These are phyloP conservation scores for Leucopternis melanops DNA, from an alignment of 2,113 vertebrate species.

Conservation along the genomic window DNA sequence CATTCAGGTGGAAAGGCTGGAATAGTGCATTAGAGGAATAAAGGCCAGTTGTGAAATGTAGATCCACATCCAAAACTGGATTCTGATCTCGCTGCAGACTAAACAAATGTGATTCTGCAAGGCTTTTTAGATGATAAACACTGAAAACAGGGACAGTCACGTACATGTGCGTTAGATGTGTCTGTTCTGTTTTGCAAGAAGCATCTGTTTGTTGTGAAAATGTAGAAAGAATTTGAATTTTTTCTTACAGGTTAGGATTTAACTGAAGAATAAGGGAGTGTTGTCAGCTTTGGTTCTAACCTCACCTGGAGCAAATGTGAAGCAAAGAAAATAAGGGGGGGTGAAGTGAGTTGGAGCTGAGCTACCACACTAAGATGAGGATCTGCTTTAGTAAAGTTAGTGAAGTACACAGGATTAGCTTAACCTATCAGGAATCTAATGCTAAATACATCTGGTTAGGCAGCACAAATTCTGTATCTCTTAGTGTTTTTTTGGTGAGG, in stretches of 20 bases:
- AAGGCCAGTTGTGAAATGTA: neutral
- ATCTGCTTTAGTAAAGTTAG: neutral
- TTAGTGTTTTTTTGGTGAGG: neutral
- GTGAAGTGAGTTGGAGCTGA: neutral
- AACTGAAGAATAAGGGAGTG: neutral
- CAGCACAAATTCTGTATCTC: neutral
- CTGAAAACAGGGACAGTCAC: neutral
- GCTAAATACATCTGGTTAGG: neutral
- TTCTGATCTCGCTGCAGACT: neutral
- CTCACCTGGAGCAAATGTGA: neutral
- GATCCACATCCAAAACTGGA: neutral
- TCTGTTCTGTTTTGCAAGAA: neutral
- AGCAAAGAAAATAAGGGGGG: neutral
- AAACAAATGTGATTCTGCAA: neutral
- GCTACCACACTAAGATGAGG: neutral
- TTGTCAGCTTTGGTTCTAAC: neutral
- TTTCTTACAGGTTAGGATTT: neutral
- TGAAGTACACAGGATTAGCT: neutral
- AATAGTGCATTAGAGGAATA: neutral
- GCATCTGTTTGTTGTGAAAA: neutral
- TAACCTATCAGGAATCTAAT: accelerated
- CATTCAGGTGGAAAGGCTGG: neutral
- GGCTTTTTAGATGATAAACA: neutral
- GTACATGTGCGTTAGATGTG: accelerated
- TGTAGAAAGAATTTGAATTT: neutral